These are phyloP conservation scores for Calliopsis andreniformis DNA, from an alignment of 1,140 invertebrate species.

Conservation along the genomic window DNA sequence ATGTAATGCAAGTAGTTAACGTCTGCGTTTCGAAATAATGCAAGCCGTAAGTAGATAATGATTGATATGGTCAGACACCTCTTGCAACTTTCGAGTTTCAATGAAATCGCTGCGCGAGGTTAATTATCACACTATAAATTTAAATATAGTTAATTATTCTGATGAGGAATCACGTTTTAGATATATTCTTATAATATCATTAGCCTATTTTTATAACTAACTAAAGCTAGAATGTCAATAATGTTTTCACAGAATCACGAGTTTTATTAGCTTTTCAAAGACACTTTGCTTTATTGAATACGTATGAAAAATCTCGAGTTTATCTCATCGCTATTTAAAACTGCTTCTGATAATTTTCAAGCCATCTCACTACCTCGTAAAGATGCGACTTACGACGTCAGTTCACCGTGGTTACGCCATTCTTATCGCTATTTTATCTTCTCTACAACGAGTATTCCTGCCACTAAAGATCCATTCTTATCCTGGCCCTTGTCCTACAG, in stretches of 20 bases:
- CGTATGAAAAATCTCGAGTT: conserved; percentile 8
- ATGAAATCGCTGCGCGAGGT: background rate
- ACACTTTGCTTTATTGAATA: conserved; percentile 15
- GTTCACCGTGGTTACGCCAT: conserved; percentile 55
- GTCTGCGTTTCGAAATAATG: background rate
- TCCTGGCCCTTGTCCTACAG: conserved; percentile 22
- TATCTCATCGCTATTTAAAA: conserved; percentile 32
- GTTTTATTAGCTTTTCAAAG: background rate
- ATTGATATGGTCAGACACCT: background rate
- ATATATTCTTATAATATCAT: too few species aligned
- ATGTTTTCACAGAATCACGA: background rate
- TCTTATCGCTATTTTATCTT: conserved; percentile 47
- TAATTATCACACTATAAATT: too few species aligned
- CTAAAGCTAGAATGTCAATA: background rate
- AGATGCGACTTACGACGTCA: conserved; percentile 62
- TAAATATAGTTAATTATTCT: too few species aligned
- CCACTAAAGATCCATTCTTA: conserved; percentile 33
- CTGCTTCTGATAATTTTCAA: conserved; percentile 55
- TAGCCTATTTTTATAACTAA: too few species aligned
- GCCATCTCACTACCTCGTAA: conserved; percentile 55
- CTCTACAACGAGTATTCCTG: conserved; percentile 12
- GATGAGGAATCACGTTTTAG: too few species aligned
- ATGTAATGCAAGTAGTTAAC: background rate
- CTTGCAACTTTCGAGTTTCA: background rate
- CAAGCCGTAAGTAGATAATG: background rate